Evolutionary conservation across 1,140 invertebrate genomes (phyloP).

Genomic region (Matsumurasca onukii): DNA sequence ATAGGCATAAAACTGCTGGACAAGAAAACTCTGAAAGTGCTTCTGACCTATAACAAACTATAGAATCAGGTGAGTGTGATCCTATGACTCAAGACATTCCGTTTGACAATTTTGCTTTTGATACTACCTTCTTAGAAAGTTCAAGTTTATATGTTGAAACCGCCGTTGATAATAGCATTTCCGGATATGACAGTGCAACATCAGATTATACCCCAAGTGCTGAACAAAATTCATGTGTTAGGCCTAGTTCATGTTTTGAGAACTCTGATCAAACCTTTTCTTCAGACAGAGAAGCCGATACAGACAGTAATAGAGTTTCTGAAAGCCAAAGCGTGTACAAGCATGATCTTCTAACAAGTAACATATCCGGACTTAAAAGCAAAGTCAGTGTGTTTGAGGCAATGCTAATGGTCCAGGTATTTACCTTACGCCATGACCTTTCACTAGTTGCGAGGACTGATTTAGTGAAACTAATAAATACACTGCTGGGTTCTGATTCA

Average conservation of each 20-base stretch:
- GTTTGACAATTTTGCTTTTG: neutral
- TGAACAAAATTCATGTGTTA: neutral
- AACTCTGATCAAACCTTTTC: neutral
- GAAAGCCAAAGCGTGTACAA: neutral
- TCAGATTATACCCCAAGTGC: neutral
- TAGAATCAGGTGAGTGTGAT: too few species aligned
- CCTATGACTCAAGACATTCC: too few species aligned
- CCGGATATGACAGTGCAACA: neutral
- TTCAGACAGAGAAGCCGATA: neutral
- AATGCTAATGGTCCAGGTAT: neutral
- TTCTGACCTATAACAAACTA: neutral
- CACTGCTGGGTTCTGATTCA: neutral
- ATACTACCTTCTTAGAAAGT: neutral
- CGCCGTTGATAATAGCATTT: neutral
- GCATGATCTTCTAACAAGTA: neutral
- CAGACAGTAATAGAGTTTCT: neutral
- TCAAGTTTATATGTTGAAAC: neutral
- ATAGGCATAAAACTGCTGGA: neutral
- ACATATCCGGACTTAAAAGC: neutral
- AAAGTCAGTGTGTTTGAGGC: neutral
- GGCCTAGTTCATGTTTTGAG: neutral
- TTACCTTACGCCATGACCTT: neutral
- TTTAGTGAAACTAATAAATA: constrained; percentile 1
- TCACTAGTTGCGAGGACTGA: neutral
- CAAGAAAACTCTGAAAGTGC: neutral